phyloP scores from a whole-genome alignment of 2,113 vertebrate genomes.

The Nettapus auritus region DNA sequence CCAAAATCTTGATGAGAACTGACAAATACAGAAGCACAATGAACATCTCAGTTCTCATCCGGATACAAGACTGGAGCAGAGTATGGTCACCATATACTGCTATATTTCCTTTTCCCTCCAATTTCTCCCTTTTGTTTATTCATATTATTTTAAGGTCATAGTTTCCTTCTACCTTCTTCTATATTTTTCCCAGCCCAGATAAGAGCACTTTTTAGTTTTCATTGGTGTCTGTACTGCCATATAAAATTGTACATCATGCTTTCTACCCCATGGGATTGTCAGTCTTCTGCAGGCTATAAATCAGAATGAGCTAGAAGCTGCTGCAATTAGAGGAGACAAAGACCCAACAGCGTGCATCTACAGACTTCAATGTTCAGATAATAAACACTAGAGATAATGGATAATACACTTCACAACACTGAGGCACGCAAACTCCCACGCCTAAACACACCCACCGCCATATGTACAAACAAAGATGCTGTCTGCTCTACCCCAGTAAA shows the following conservation, averaged over 20 bases:
- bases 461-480: background rate
- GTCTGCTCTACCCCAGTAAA: background rate
- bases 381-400: background rate
- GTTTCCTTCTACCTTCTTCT: background rate
- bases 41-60: background rate
- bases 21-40: background rate
- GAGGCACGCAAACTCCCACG: background rate
- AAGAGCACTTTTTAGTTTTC: slow-evolving; percentile 1
- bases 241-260: background rate
- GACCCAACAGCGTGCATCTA: background rate
- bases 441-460: background rate
- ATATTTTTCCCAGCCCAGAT: background rate
- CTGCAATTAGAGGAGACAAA: background rate
- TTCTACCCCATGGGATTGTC: background rate
- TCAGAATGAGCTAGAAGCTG: background rate
- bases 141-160: background rate
- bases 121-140: background rate
- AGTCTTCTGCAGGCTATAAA: background rate
- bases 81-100: background rate
- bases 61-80: background rate
- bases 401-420: background rate
- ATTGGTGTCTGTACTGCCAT: background rate
- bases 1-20: background rate
- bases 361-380: background rate
- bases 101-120: background rate